phyloP scores from a whole-genome alignment of 2,113 vertebrate species.

The Raja brachyura region DNA sequence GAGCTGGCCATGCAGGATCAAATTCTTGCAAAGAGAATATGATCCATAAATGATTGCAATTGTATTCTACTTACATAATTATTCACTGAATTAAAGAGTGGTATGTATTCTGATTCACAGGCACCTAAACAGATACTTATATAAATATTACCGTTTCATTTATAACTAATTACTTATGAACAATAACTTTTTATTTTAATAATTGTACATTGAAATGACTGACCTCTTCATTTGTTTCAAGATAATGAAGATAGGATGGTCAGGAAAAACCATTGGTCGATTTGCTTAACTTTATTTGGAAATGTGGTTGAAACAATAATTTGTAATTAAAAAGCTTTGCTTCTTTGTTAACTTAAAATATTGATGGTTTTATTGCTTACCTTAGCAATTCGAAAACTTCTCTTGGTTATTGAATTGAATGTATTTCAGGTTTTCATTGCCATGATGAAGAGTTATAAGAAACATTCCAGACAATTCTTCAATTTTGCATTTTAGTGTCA shows the following conservation, averaged over 20 bases:
- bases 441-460: not conserved
- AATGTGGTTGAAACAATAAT: not conserved
- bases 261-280: not conserved
- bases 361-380: not conserved
- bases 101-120: too few species aligned
- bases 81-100: too few species aligned
- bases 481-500: not conserved
- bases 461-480: not conserved
- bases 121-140: not conserved
- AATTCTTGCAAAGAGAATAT: too few species aligned
- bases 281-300: not conserved
- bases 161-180: not conserved
- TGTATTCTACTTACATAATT: too few species aligned
- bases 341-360: not conserved
- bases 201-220: not conserved
- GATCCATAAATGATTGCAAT: too few species aligned
- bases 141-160: not conserved
- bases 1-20: too few species aligned
- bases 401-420: not conserved
- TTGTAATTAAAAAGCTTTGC: not conserved
- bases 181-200: not conserved
- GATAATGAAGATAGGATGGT: not conserved
- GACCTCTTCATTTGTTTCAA: not conserved
- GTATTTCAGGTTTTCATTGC: not conserved
- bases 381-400: not conserved